A percentile compares a stretch with the other conserved stretches of the same genome.
phyloP scores from a whole-genome alignment of 2,797 vertebrate species.

The Gymnopithys bicolor region DNA sequence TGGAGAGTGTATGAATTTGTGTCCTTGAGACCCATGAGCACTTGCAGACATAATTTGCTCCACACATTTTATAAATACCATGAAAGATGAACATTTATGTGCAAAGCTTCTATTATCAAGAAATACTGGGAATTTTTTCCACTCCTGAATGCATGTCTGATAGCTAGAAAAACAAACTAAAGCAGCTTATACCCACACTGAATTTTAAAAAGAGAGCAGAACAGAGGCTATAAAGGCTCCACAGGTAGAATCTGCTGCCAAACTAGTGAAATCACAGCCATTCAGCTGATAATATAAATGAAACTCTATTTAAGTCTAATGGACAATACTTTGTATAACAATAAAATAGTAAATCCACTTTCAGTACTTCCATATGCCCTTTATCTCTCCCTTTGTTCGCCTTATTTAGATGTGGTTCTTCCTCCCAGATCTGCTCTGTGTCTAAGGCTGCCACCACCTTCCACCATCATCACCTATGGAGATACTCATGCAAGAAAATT shows the following conservation, averaged over 20 bases:
- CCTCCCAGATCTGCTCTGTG: background rate
- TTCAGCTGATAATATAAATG: conserved; percentile 7
- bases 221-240: background rate
- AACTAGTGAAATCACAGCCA: background rate
- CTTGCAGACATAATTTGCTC: background rate
- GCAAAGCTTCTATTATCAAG: background rate
- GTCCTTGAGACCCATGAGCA: background rate
- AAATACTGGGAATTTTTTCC: background rate
- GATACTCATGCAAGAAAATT: background rate
- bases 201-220: background rate
- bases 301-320: conserved; percentile 7
- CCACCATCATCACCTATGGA: background rate
- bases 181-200: background rate
- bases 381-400: background rate
- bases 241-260: background rate
- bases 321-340: background rate
- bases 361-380: background rate
- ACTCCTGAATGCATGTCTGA: background rate
- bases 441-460: background rate
- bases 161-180: background rate
- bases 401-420: background rate
- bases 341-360: conserved; percentile 15
- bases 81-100: background rate
- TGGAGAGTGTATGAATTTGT: background rate
- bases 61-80: background rate